Evolutionary conservation across 2,888 invertebrate species (phyloP).

Genomic region (Euplexia lucipara): DNA sequence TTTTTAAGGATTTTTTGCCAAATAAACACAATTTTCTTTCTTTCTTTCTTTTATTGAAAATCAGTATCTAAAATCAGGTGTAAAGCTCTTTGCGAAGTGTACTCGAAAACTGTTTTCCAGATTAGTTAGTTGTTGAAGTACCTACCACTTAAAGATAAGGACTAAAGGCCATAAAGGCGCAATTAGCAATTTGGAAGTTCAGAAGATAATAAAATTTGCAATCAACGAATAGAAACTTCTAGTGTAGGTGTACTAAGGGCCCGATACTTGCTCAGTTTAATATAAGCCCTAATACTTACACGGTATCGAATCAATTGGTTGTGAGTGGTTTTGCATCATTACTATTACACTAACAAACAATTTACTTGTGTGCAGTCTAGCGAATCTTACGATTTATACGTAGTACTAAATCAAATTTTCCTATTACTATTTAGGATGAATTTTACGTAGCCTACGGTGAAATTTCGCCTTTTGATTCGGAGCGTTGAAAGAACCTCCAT

Average conservation of each 20-base stretch:
- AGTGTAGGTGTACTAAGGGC: conserved; percentile 5
- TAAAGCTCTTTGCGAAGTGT: not conserved
- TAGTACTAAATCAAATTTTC: too few relatives aligned
- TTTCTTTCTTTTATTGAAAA: not conserved
- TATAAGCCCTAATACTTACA: not conserved
- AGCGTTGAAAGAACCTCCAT: not conserved
- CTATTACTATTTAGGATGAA: not conserved
- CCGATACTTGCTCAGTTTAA: conserved; percentile 9
- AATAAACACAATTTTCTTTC: too few relatives aligned
- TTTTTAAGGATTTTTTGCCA: too few relatives aligned
- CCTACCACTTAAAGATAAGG: conserved; percentile 11
- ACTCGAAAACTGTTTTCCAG: not conserved
- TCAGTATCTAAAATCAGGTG: not conserved
- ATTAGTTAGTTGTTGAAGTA: not conserved
- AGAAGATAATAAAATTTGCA: not conserved
- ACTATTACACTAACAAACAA: conserved; percentile 16
- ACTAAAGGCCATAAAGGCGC: not conserved
- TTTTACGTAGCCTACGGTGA: too few relatives aligned
- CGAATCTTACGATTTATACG: not conserved
- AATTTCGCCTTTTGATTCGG: not conserved
- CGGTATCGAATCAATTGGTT: conserved; percentile 17
- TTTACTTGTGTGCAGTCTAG: conserved; percentile 8
- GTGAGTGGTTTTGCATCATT: conserved; percentile 42
- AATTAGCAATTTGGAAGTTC: not conserved
- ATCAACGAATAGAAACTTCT: conserved; percentile 19